These are phyloP conservation scores for Emys orbicularis DNA, from an alignment of 2,797 vertebrate genomes.

Conservation along the genomic window DNA sequence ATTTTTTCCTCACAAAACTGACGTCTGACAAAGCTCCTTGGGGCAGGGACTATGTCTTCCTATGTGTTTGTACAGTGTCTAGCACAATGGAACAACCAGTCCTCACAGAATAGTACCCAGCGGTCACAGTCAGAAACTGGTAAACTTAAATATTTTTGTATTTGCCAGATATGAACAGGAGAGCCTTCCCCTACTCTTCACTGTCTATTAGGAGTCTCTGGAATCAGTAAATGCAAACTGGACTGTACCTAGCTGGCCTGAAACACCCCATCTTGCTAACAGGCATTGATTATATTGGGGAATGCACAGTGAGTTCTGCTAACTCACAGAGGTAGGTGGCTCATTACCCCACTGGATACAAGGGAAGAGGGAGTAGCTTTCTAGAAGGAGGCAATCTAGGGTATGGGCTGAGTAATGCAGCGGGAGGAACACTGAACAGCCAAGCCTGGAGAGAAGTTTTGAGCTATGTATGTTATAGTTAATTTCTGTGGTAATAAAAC, in stretches of 20 bases:
- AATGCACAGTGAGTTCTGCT: neutral
- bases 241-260: neutral
- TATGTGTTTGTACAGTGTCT: accelerated
- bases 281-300: neutral
- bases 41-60: neutral
- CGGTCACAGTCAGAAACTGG: neutral
- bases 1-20: neutral
- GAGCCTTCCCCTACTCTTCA: neutral
- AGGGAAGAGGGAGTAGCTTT: neutral
- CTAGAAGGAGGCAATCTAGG: neutral
- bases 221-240: neutral
- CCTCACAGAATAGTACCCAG: neutral
- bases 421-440: neutral
- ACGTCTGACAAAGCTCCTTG: neutral
- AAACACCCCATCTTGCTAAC: accelerated
- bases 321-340: neutral
- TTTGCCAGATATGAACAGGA: neutral
- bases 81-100: neutral
- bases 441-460: neutral
- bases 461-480: neutral
- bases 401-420: neutral
- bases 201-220: neutral
- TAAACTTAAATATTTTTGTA: neutral
- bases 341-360: neutral
- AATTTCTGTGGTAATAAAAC: neutral